These are phyloP conservation scores for Brachyopa scutellaris DNA, from an alignment of 2,888 invertebrate species.

Conservation along the genomic window DNA sequence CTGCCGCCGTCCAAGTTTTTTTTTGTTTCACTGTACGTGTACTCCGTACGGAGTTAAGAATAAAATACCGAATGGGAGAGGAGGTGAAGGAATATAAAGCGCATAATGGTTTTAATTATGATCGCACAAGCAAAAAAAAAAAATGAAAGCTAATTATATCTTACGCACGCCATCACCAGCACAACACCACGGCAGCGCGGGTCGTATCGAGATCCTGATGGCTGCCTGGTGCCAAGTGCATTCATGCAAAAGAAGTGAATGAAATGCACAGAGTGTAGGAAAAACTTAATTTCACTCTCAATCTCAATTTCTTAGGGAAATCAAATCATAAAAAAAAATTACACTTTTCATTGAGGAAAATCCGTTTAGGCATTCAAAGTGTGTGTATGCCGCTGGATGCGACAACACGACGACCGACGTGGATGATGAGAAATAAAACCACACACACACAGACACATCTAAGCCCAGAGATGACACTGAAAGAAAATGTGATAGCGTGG, in stretches of 20 bases:
- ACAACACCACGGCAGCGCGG: background rate
- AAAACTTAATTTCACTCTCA: slow-evolving; percentile 1
- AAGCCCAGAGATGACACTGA: slow-evolving; percentile 11
- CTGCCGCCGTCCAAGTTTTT: no score
- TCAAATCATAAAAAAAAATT: background rate
- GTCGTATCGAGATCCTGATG: no score
- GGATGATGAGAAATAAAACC: background rate
- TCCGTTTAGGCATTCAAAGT: background rate
- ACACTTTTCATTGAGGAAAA: slow-evolving; percentile 61
- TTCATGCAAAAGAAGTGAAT: slow-evolving; percentile 39
- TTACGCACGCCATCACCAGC: slow-evolving; percentile 44
- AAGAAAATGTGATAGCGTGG: no score
- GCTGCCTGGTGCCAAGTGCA: slow-evolving; percentile 40
- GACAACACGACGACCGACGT: no score
- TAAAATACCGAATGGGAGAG: no score
- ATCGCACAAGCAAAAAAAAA: slow-evolving; percentile 37
- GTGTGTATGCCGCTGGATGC: background rate
- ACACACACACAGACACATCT: background rate
- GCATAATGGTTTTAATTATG: slow-evolving; percentile 61
- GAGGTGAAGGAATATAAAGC: no score
- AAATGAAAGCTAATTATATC: slow-evolving; percentile 53
- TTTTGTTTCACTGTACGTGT: no score
- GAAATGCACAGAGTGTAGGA: background rate
- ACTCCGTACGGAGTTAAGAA: no score
- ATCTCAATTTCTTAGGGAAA: slow-evolving; percentile 1